Conservation (phyloP, 2,888 invertebrate genomes). For the Spicauda simplicius region DNA sequence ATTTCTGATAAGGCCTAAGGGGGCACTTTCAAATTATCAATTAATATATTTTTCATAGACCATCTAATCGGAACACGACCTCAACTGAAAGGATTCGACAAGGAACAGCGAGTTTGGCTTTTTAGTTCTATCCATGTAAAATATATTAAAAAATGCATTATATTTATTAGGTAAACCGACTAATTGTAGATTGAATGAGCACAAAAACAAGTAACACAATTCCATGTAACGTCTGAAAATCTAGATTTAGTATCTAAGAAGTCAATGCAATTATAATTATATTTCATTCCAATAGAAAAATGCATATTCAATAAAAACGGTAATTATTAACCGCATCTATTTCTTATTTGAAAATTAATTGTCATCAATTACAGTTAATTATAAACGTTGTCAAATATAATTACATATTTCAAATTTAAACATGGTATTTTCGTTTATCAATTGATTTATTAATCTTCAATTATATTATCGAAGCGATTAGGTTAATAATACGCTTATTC, state of each 20-base stretch:
- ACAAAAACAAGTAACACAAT: too few species aligned
- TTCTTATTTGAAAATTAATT: slow-evolving; percentile 2
- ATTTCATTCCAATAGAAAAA: not conserved
- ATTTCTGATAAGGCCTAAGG: too few species aligned
- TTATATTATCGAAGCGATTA: not conserved
- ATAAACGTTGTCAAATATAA: slow-evolving; percentile 19
- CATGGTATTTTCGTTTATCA: slow-evolving; percentile 2
- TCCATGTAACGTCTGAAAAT: not conserved
- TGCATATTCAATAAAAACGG: not conserved
- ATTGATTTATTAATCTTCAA: not conserved
- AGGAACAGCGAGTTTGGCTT: too few species aligned
- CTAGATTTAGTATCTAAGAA: not conserved
- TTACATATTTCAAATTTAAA: slow-evolving; percentile 10
- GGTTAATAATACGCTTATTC: not conserved
- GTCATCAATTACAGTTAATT: slow-evolving; percentile 6
- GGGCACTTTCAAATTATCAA: too few species aligned
- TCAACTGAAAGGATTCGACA: too few species aligned
- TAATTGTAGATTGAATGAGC: too few species aligned
- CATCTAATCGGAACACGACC: too few species aligned
- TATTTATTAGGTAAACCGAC: too few species aligned
- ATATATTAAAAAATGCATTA: too few species aligned
- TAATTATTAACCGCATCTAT: not conserved
- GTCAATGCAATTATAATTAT: not conserved
- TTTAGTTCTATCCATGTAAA: too few species aligned
- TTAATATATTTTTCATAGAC: too few species aligned